Evolutionary conservation across 1,140 invertebrate species (phyloP), one percentile per base, ranked within the genome.

Genomic region (Calliphora vicina): DNA sequence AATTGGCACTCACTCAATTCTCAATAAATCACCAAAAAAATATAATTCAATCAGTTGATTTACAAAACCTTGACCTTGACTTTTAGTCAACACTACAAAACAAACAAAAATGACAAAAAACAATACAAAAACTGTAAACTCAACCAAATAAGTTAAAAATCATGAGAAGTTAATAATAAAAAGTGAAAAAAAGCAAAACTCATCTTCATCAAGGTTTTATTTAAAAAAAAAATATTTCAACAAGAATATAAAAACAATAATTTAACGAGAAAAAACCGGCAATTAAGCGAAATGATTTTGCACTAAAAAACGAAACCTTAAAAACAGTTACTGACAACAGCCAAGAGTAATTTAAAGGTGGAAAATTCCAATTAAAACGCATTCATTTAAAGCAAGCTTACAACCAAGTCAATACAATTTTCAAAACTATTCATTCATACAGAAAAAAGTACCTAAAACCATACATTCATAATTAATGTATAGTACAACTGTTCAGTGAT

Each of bases 31-130:
- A 57, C 50, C 50, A 35, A 35, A 35, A 2, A 35, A 35, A 35
- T 35, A 35, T 8, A 35, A 8, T 35, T 35, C 6, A 35, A 35
- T 78, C 74, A 35, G 8, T 45, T 42, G 8, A 20, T 78, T 23
- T 43, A 78, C n/a, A 45, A 78, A 78, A 78, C 74, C 74, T 78
- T 78, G 74, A 78, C 74, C 74, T 78, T 78, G 74, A 78, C 74
- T 78, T 78, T 45, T 67, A 67, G n/a, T 67, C 61, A 67, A 78
- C 35, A 78, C 27, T 27, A n/a, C 27, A 76, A 23, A 23, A 45
- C 26, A 42, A 43, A 78, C 74, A 45, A 1, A 35, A 17, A 73
- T 73, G 15, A 12, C 26, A 5, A 76, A 76, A 9, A 76, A 23
- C 20, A 17, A 74, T 8, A 35, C 10, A 35, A 74, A 50, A 23